phyloP scores from a whole-genome alignment of 2,113 vertebrate species.

The Cisticola juncidis region DNA sequence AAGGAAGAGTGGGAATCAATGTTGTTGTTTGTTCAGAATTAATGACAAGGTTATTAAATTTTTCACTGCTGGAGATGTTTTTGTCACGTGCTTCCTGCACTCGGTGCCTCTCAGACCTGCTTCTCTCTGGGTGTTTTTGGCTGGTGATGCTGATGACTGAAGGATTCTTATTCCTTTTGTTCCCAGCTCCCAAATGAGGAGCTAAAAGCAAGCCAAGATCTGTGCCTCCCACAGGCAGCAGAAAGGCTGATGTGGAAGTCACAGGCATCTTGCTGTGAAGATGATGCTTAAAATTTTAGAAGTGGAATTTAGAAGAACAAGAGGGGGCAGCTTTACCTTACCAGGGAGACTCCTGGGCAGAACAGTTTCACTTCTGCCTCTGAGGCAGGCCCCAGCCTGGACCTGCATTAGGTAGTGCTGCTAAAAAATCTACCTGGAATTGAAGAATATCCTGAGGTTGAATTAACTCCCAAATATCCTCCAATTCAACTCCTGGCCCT shows the following conservation, averaged over 20 bases:
- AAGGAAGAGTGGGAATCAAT: background rate
- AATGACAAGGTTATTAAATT: background rate
- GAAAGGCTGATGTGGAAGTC: background rate
- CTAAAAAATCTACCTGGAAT: background rate
- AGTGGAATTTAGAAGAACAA: no score
- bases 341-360: background rate
- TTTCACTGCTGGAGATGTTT: background rate
- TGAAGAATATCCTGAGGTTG: background rate
- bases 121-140: background rate
- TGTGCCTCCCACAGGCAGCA: background rate
- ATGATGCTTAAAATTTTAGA: background rate
- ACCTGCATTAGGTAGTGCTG: background rate
- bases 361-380: background rate
- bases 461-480: background rate
- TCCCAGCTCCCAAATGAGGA: background rate
- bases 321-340: fast-evolving
- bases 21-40: background rate
- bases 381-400: background rate
- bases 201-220: background rate
- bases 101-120: background rate
- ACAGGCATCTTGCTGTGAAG: background rate
- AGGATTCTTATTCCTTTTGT: background rate
- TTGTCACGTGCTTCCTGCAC: background rate
- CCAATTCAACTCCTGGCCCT: background rate
- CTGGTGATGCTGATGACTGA: background rate